phyloP scores from a whole-genome alignment of 2,113 vertebrate genomes.

The Rallus limicola region DNA sequence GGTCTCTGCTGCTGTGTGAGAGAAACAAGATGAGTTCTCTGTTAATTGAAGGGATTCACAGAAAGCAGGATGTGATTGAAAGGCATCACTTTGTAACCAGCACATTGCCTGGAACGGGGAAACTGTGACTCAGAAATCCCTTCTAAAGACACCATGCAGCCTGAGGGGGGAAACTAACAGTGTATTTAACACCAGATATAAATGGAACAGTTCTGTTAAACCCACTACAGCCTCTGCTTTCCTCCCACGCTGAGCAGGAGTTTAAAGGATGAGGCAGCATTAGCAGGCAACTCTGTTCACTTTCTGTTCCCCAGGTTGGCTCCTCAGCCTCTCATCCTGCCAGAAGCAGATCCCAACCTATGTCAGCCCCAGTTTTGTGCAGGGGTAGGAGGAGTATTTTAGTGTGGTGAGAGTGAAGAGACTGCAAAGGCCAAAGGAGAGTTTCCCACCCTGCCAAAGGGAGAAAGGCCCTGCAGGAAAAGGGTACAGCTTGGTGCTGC shows the following conservation, averaged over 20 bases:
- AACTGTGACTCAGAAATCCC: conserved; percentile 9
- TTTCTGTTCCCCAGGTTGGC: not conserved
- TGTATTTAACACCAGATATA: conserved; percentile 33
- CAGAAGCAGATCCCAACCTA: not conserved
- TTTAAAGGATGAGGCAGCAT: conserved; percentile 19
- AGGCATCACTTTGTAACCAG: not conserved
- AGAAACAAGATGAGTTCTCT: conserved; percentile 46
- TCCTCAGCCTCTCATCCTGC: not conserved
- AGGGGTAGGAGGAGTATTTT: not conserved
- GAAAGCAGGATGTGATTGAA: conserved; percentile 31
- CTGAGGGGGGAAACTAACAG: conserved; percentile 27
- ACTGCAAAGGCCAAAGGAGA: not conserved
- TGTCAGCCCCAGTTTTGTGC: not conserved
- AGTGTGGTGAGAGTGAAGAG: not conserved
- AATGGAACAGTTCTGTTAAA: conserved; percentile 32
- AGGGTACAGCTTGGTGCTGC: fast-evolving
- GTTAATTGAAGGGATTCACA: conserved; percentile 29
- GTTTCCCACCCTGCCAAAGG: not conserved
- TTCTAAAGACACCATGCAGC: not conserved
- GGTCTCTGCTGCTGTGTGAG: conserved; percentile 50
- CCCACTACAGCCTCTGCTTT: conserved; percentile 2
- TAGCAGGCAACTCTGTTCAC: not conserved
- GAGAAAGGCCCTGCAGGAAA: not conserved
- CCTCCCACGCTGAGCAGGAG: not conserved
- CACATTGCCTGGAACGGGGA: not conserved